Evolutionary conservation across 2,113 vertebrate species (phyloP), one percentile per base, ranked within the genome.

Genomic region (Datnioides undecimradiatus): DNA sequence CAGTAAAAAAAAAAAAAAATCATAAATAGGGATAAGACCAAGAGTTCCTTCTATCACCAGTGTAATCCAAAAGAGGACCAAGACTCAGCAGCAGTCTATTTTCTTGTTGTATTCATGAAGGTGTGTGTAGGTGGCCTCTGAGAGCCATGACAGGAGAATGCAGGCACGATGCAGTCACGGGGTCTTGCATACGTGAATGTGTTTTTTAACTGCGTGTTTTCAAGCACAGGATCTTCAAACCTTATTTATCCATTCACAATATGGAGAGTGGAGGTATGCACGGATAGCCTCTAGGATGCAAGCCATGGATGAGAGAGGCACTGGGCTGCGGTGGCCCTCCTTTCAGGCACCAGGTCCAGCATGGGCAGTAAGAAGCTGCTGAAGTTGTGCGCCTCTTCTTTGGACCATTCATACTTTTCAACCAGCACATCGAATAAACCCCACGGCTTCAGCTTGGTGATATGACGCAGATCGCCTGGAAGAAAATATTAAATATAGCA

Each of bases 391-490:
- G 98, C 98, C 76, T 98, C 97, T 2, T 98, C 98, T 83, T 95
- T 95, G 84, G 94, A 48, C 98, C 98, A 99, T 89, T 99, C 97
- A 0, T 99, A 99, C 90, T 99, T 99, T 80, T 99, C 97, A 70
- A 97, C 94, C 74, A 99, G 88, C 64, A 99, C 98, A 80, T 98
- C 97, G 33, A 95, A 90, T 63, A 99, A 94, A 69, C 97, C 98
- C 98, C 98, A 99, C 3, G 98, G 97, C 89, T 99, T 99, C 93
- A 99, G 95, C 91, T 97, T 99, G 69, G 96, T 99, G 92, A 99
- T 99, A 92, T 99, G 98, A 79, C 98, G 97, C 86, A 99, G 95
- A 70, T 99, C 98, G 60, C 98, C 98, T 99, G 85, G 13, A 27
- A 64, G 33, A 11, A 66, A 38, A 76, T 1, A 40, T 21, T 12